Percentiles rank a stretch among this genome's conserved stretches.
phyloP scores from a whole-genome alignment of 2,113 vertebrate species.

The Ptilorrhoa leucosticta region DNA sequence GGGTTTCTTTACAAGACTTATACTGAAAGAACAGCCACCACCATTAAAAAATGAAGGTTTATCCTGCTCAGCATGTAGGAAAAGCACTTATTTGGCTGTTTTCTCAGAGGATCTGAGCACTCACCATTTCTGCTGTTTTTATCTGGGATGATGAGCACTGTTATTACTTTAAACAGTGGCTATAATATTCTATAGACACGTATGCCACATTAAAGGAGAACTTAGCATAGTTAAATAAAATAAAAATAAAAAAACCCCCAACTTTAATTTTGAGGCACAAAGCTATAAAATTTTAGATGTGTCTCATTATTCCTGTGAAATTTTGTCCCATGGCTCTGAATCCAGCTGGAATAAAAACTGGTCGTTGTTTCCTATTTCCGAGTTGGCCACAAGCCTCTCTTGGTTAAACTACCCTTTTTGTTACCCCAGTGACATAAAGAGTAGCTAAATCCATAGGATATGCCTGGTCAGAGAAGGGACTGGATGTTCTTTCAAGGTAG shows the following conservation, averaged over 20 bases:
- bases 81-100: background rate
- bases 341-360: background rate
- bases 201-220: background rate
- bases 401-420: background rate
- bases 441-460: background rate
- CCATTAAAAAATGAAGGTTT: background rate
- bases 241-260: accelerated
- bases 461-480: background rate
- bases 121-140: background rate
- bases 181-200: background rate
- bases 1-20: background rate
- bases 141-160: background rate
- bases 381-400: background rate
- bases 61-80: background rate
- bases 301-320: background rate
- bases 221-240: background rate
- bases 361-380: background rate
- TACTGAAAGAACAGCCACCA: background rate
- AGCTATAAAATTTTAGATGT: background rate
- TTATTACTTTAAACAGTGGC: background rate
- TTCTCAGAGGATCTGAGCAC: background rate
- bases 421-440: background rate
- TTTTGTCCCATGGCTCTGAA: background rate
- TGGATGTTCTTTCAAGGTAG: background rate
- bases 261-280: background rate